Conservation (phyloP, 2,113 vertebrate species). For the Loxodonta africana region DNA sequence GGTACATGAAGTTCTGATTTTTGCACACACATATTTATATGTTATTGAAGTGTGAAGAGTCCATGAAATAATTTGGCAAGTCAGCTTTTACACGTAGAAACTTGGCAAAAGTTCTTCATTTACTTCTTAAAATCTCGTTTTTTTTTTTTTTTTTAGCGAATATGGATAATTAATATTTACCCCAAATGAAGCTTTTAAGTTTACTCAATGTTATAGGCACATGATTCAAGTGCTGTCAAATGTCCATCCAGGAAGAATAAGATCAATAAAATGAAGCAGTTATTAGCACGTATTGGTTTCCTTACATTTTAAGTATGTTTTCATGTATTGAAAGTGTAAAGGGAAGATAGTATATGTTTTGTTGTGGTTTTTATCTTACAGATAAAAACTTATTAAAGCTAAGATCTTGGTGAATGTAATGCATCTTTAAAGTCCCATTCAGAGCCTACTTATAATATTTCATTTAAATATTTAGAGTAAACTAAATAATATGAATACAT, state of each 20-base stretch:
- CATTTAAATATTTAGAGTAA: slow-evolving; percentile 10
- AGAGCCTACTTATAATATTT: slow-evolving; percentile 18
- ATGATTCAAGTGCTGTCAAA: slow-evolving; percentile 38
- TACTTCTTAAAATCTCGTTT: slow-evolving; percentile 29
- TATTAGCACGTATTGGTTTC: slow-evolving; percentile 19
- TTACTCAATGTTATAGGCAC: slow-evolving; percentile 18
- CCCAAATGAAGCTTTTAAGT: slow-evolving; percentile 32
- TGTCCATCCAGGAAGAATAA: slow-evolving; percentile 49
- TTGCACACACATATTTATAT: background rate
- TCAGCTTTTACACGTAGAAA: slow-evolving; percentile 10
- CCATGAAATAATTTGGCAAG: slow-evolving; percentile 24
- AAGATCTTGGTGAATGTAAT: slow-evolving; percentile 26
- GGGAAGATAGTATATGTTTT: background rate
- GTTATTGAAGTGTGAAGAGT: background rate
- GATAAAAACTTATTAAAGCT: slow-evolving; percentile 10
- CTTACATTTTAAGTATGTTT: slow-evolving; percentile 56
- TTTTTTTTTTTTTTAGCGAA: background rate
- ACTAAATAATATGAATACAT: background rate
- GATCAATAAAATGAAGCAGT: slow-evolving; percentile 8
- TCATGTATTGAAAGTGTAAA: slow-evolving; percentile 45
- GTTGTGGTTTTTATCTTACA: slow-evolving; percentile 29
- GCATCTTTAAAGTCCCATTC: slow-evolving; percentile 2
- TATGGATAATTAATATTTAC: slow-evolving; percentile 42
- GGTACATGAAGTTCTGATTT: slow-evolving; percentile 27
- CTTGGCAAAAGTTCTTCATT: background rate